Percentiles rank a stretch among this genome's conserved stretches.
Conservation (phyloP, 2,797 vertebrate species). For the Prunella strophiata region DNA sequence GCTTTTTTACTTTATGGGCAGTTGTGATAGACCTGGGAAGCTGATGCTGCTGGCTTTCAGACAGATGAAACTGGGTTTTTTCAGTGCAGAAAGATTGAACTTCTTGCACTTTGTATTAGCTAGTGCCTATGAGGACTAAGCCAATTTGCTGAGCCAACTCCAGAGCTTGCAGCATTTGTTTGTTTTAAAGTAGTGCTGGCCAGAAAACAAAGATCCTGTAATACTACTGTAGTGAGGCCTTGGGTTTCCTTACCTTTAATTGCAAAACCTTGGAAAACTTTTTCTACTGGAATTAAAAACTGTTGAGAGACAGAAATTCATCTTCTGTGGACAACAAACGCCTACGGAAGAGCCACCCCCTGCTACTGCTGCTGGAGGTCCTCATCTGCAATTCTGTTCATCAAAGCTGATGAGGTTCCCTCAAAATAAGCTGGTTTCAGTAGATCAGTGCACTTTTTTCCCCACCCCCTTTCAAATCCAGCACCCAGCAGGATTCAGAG, state of each 20-base stretch:
- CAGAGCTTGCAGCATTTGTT: constrained; percentile 39
- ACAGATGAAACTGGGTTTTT: neutral
- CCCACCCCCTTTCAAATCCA: neutral
- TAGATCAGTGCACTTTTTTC: neutral
- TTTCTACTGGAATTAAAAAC: neutral
- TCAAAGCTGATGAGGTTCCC: neutral
- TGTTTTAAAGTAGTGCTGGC: constrained; percentile 56
- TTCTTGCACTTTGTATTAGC: neutral
- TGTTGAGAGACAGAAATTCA: constrained; percentile 24
- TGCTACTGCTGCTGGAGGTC: neutral
- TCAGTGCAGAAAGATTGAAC: neutral
- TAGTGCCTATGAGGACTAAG: neutral
- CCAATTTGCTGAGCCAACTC: constrained; percentile 14
- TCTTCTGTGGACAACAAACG: neutral
- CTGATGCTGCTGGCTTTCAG: constrained; percentile 28
- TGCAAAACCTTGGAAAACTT: neutral
- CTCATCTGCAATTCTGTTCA: neutral
- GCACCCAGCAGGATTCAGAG: neutral
- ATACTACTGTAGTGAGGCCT: constrained; percentile 7
- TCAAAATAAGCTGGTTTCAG: neutral
- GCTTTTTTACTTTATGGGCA: constrained; percentile 6
- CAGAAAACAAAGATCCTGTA: constrained; percentile 24
- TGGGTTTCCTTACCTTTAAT: constrained; percentile 41
- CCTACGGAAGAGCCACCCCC: neutral
- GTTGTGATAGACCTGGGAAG: constrained; percentile 39